A percentile compares a stretch with the other conserved stretches of the same genome.
These are phyloP conservation scores for Crossocerus cetratus DNA, from an alignment of 2,888 invertebrate species.

Conservation along the genomic window DNA sequence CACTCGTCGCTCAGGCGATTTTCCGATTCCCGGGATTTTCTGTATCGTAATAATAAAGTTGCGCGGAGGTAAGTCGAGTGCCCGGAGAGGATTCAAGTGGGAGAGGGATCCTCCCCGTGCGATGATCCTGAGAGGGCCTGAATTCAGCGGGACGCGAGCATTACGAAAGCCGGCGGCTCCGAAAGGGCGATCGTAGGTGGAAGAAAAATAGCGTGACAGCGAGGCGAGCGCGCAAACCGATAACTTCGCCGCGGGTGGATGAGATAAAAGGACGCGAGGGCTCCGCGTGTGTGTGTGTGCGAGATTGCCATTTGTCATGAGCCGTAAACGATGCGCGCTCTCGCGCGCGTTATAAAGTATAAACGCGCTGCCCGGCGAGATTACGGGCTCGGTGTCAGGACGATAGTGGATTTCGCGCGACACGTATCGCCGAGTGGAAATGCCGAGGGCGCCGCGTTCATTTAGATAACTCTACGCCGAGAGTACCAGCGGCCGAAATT, in stretches of 20 bases:
- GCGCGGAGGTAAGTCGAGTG: no score
- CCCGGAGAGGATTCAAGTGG: no score
- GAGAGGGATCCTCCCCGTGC: no score
- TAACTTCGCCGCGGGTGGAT: slow-evolving; percentile 42
- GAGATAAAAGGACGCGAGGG: slow-evolving; percentile 53
- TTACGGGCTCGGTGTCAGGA: slow-evolving; percentile 60
- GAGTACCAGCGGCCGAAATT: slow-evolving; percentile 6
- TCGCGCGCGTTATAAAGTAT: slow-evolving; percentile 55
- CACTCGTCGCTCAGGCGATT: slow-evolving; percentile 61
- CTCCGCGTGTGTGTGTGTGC: slow-evolving; percentile 45
- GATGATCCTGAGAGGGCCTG: not conserved
- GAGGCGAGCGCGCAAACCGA: slow-evolving; percentile 36
- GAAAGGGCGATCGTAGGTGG: slow-evolving; percentile 52
- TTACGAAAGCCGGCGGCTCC: slow-evolving; percentile 5
- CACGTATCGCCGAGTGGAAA: slow-evolving; percentile 39
- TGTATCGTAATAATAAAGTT: not conserved
- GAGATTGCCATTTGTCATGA: slow-evolving; percentile 62
- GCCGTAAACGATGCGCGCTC: slow-evolving; percentile 55
- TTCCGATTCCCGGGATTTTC: slow-evolving; percentile 42
- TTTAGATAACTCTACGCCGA: slow-evolving; percentile 8
- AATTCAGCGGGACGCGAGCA: slow-evolving; percentile 10
- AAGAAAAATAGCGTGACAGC: slow-evolving; percentile 53
- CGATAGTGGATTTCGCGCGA: slow-evolving; percentile 64
- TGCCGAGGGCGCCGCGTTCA: slow-evolving; percentile 3
- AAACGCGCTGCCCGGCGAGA: slow-evolving; percentile 51